Conservation (phyloP, 1,140 invertebrate species). For the Drosophila repleta region DNA sequence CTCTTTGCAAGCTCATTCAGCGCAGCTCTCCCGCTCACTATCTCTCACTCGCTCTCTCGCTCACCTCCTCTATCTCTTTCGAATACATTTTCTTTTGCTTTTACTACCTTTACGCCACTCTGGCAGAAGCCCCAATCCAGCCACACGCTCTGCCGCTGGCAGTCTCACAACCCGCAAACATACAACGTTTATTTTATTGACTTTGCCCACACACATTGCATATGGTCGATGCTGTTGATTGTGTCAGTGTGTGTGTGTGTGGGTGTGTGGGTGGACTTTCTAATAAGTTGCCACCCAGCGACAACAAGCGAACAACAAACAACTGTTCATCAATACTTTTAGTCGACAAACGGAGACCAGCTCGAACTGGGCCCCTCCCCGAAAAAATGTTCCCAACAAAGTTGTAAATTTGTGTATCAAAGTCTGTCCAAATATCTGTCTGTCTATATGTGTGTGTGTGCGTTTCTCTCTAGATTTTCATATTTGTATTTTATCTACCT, state of each 20-base stretch:
- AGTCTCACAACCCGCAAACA: constrained; percentile 47
- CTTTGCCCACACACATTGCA: constrained; percentile 59
- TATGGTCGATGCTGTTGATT: constrained; percentile 37
- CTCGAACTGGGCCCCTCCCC: constrained; percentile 26
- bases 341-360: constrained; percentile 54
- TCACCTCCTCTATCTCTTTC: background rate
- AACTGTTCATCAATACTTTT: constrained; percentile 81
- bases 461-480: constrained; percentile 54
- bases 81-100: constrained; percentile 35
- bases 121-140: background rate
- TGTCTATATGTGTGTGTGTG: constrained; percentile 23
- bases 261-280: constrained; percentile 60
- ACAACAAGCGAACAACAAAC: constrained; percentile 69
- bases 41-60: constrained; percentile 4
- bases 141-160: background rate
- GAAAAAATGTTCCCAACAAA: constrained; percentile 57
- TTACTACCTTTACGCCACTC: constrained; percentile 24
- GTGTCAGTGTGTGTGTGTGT: constrained; percentile 19
- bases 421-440: constrained; percentile 39
- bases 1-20: constrained; percentile 25
- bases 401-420: constrained; percentile 78
- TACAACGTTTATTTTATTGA: constrained; percentile 79
- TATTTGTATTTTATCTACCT: constrained; percentile 74
- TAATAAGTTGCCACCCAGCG: constrained; percentile 72
- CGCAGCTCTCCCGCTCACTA: constrained; percentile 18